Evolutionary conservation across 1,140 invertebrate genomes (phyloP).

Genomic region (Euwallacea similis): DNA sequence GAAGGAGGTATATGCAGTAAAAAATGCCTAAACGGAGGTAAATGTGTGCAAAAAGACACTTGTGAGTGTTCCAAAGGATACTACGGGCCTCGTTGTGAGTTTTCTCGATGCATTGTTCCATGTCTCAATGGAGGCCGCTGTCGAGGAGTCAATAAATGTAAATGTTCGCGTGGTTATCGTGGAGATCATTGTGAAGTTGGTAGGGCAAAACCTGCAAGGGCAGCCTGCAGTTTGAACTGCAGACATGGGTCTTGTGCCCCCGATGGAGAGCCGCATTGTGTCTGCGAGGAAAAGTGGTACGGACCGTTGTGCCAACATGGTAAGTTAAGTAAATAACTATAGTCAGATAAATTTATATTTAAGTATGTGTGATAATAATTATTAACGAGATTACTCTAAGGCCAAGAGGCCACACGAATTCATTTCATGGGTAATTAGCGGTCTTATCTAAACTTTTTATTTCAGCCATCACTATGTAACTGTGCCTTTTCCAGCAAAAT

Average conservation of each 20-base stretch:
- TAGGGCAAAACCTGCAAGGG: slow-evolving; percentile 64
- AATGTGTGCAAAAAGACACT: slow-evolving; percentile 90
- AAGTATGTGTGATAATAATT: too few relatives aligned
- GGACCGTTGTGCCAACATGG: slow-evolving; percentile 71
- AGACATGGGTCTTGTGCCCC: slow-evolving; percentile 72
- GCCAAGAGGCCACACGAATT: background rate
- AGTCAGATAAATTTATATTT: background rate
- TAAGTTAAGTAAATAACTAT: slow-evolving; percentile 46
- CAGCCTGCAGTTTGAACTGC: slow-evolving; percentile 70
- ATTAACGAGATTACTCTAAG: too few relatives aligned
- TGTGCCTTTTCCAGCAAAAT: too few relatives aligned
- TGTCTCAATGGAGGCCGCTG: slow-evolving; percentile 85
- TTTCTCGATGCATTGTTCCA: slow-evolving; percentile 86
- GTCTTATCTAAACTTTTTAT: background rate
- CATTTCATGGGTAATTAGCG: background rate
- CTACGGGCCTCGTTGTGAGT: slow-evolving; percentile 86
- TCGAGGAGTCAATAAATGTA: slow-evolving; percentile 81
- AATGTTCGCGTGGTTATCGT: slow-evolving; percentile 74
- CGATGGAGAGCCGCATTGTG: slow-evolving; percentile 61
- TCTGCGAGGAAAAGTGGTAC: slow-evolving; percentile 73
- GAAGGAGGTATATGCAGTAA: slow-evolving; percentile 81
- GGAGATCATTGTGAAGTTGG: slow-evolving; percentile 87
- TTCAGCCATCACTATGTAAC: slow-evolving; percentile 1
- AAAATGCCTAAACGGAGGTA: slow-evolving; percentile 91
- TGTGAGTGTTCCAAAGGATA: slow-evolving; percentile 88